These are phyloP conservation scores for Cylloceria caligata DNA, from an alignment of 2,888 invertebrate species.

Conservation along the genomic window DNA sequence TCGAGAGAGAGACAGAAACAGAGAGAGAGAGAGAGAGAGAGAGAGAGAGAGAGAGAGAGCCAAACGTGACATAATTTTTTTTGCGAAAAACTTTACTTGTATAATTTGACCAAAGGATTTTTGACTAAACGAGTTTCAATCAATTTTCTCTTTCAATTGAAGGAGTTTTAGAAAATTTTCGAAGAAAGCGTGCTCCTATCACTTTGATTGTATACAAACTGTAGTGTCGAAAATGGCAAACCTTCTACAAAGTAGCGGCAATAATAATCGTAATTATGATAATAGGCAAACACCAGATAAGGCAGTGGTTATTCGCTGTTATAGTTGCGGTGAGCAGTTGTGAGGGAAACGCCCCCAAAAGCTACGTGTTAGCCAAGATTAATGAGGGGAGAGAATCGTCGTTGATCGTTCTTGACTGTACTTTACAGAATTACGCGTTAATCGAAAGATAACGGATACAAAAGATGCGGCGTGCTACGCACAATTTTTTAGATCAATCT, in stretches of 20 bases:
- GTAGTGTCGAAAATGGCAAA: conserved; percentile 52
- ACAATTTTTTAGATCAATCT: background rate
- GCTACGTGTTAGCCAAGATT: conserved; percentile 85
- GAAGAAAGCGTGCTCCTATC: conserved; percentile 61
- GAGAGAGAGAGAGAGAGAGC: too few species aligned
- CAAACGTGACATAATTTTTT: conserved; percentile 30
- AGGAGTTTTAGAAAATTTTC: conserved; percentile 13
- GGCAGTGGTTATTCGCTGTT: conserved; percentile 85
- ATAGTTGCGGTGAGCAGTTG: conserved; percentile 85
- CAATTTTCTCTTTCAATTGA: conserved; percentile 8
- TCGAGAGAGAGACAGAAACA: too few species aligned
- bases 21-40: too few species aligned
- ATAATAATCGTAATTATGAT: conserved; percentile 76
- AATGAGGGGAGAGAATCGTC: conserved; percentile 73
- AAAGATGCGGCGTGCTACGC: conserved; percentile 3
- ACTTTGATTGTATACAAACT: conserved; percentile 50
- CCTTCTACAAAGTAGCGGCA: conserved; percentile 40
- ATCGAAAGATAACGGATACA: too few species aligned
- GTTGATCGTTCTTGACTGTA: conserved; percentile 56
- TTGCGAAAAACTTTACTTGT: background rate
- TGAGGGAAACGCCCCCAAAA: conserved; percentile 84
- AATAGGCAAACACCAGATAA: conserved; percentile 84
- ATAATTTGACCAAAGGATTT: background rate
- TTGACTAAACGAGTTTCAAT: background rate
- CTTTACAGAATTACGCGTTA: background rate